A percentile compares a stretch with the other conserved stretches of the same genome.
Conservation (phyloP, 2,888 invertebrate species). For the Volucella inanis region DNA sequence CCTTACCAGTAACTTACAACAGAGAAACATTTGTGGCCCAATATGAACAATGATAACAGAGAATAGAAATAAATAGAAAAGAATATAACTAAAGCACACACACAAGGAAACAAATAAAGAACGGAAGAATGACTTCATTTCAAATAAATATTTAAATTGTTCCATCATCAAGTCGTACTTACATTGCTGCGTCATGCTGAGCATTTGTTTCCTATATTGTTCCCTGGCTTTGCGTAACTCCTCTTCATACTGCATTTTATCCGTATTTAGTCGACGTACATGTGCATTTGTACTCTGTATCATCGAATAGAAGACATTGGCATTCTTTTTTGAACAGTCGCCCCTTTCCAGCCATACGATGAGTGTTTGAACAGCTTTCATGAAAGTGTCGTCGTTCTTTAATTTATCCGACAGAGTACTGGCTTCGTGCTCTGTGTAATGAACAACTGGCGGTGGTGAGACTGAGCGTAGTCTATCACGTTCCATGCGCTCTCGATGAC, state of each 20-base stretch:
- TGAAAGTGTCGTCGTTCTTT: conserved; percentile 93
- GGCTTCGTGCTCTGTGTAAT: conserved; percentile 92
- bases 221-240: conserved; percentile 94
- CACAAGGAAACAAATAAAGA: conserved; percentile 43
- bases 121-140: conserved; percentile 9
- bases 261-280: conserved; percentile 91
- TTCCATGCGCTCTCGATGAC: conserved; percentile 90
- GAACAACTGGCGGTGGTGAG: conserved; percentile 93
- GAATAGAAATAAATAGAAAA: conserved; percentile 65
- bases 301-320: conserved; percentile 97
- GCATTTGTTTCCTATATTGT: conserved; percentile 92
- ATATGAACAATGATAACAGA: conserved; percentile 58
- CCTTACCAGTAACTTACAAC: conserved; percentile 37
- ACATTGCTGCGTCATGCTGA: conserved; percentile 95
- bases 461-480: conserved; percentile 88
- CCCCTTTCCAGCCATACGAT: conserved; percentile 97
- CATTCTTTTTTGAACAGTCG: conserved; percentile 95
- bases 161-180: conserved; percentile 84
- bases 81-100: conserved; percentile 61
- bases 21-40: conserved; percentile 27
- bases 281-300: conserved; percentile 97
- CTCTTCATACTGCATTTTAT: conserved; percentile 94
- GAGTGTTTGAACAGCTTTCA: conserved; percentile 92
- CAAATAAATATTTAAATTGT: conserved; percentile 42
- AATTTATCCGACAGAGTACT: conserved; percentile 91